These are phyloP conservation scores for Zootoca vivipara DNA, from an alignment of 2,113 vertebrate genomes.

Conservation along the genomic window DNA sequence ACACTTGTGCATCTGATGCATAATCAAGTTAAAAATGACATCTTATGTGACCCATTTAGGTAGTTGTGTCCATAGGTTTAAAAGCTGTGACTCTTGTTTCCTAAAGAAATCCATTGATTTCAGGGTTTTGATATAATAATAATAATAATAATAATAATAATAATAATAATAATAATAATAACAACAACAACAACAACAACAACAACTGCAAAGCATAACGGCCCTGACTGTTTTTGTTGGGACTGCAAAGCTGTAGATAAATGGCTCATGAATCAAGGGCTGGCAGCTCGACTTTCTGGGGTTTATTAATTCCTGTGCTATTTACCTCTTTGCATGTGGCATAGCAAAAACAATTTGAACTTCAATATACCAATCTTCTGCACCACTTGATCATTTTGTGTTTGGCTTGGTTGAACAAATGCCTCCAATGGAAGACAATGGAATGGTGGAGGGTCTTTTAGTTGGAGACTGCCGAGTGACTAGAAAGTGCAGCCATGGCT, in stretches of 20 bases:
- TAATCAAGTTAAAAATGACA: neutral
- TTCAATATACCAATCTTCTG: neutral
- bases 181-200: too few species aligned
- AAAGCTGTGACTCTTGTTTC: constrained; percentile 18
- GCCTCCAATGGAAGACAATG: neutral
- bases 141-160: neutral
- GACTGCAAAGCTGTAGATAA: neutral
- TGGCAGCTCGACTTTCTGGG: constrained; percentile 22
- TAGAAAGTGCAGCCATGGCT: neutral
- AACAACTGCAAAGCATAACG: neutral
- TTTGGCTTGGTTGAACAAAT: constrained; percentile 16
- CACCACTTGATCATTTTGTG: constrained; percentile 25
- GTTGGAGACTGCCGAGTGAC: neutral
- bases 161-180: constrained; percentile 3
- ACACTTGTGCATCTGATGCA: neutral
- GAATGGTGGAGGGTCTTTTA: neutral
- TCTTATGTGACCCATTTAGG: neutral
- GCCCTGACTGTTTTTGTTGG: constrained; percentile 34
- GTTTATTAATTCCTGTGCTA: constrained; percentile 21
- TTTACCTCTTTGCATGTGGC: constrained; percentile 2
- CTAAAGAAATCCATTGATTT: constrained; percentile 20
- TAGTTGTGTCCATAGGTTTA: neutral
- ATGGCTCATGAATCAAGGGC: constrained; percentile 34
- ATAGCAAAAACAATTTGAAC: constrained; percentile 26
- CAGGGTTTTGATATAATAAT: constrained; percentile 10